These are phyloP conservation scores for Rotaria magnacalcarata DNA, from an alignment of 2,888 invertebrate species.

Conservation along the genomic window DNA sequence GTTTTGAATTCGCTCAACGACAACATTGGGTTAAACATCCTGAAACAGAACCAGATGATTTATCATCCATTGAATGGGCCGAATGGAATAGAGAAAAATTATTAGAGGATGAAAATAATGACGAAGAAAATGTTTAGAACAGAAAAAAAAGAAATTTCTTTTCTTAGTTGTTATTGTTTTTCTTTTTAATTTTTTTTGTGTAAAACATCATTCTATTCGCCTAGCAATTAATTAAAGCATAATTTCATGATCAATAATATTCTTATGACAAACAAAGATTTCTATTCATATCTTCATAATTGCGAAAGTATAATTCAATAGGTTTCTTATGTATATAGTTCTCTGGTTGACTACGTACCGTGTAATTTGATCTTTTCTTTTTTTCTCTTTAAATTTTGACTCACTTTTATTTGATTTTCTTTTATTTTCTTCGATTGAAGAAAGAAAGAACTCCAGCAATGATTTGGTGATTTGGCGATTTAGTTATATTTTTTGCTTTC, in stretches of 20 bases:
- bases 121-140: neutral
- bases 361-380: neutral
- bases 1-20: slow-evolving; percentile 4
- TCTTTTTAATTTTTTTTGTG: neutral
- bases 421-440: neutral
- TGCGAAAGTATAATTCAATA: neutral
- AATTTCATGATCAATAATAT: neutral
- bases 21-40: neutral
- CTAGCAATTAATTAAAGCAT: neutral
- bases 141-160: neutral
- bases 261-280: too few species aligned
- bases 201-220: neutral
- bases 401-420: neutral
- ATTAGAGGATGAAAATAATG: neutral
- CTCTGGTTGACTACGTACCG: neutral
- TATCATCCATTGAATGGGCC: slow-evolving; percentile 22
- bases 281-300: too few species aligned
- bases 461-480: neutral
- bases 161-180: neutral
- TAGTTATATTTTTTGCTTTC: neutral
- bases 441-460: neutral
- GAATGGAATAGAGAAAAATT: slow-evolving; percentile 21
- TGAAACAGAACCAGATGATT: slow-evolving; percentile 25
- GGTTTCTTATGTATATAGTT: neutral
- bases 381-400: neutral